A percentile compares a stretch with the other conserved stretches of the same genome.
These are phyloP conservation scores for Aplidium turbinatum DNA, from an alignment of 23 tunicate species.

Conservation along the genomic window DNA sequence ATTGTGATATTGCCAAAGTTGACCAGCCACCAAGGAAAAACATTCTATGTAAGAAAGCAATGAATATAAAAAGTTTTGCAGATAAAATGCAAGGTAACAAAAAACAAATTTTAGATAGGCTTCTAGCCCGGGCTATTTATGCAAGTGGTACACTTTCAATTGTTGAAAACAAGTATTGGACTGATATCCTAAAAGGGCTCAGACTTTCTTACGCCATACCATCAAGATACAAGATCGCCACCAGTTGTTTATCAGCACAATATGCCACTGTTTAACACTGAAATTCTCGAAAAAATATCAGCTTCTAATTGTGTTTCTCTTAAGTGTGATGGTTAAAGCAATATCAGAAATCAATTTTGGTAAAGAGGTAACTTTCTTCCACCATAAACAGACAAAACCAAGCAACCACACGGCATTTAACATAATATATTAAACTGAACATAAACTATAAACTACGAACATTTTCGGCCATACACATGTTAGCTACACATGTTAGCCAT, in stretches of 20 bases:
- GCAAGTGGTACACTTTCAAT: slow-evolving; percentile 15
- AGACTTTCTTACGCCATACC: slow-evolving; percentile 8
- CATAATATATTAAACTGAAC: too few relatives aligned
- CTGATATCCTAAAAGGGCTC: not conserved
- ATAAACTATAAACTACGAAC: too few relatives aligned
- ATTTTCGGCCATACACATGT: too few relatives aligned
- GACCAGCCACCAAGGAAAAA: not conserved
- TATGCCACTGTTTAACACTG: not conserved
- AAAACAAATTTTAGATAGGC: not conserved
- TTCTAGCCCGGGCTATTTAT: slow-evolving; percentile 3
- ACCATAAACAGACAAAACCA: too few relatives aligned
- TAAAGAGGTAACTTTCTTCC: too few relatives aligned
- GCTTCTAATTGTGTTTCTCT: not conserved
- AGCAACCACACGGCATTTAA: too few relatives aligned
- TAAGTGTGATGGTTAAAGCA: slow-evolving; percentile 12
- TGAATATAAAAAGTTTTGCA: not conserved
- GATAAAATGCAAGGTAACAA: slow-evolving; percentile 4
- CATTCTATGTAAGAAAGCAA: not conserved
- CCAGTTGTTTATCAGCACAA: not conserved
- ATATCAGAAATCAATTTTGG: too few relatives aligned
- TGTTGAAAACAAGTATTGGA: slow-evolving; percentile 11
- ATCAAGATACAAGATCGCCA: not conserved
- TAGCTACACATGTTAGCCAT: too few relatives aligned
- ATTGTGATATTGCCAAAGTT: too few relatives aligned
- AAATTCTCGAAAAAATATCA: slow-evolving; percentile 7